These are phyloP conservation scores for Butorides virescens DNA, from an alignment of 2,113 vertebrate genomes.

Conservation along the genomic window DNA sequence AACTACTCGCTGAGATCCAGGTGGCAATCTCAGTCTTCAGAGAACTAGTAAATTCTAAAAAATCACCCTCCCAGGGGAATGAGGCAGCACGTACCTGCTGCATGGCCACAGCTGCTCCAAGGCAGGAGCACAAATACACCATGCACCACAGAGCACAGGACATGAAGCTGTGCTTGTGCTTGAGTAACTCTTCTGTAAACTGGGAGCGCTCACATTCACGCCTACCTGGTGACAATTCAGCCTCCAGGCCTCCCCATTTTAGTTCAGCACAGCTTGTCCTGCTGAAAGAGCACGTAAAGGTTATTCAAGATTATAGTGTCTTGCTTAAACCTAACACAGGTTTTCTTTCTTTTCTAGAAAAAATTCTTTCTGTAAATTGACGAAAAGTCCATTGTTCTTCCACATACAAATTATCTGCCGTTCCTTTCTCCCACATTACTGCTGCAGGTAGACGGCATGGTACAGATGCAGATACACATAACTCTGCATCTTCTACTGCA, in stretches of 20 bases:
- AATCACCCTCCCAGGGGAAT: accelerated
- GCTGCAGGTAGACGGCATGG: background rate
- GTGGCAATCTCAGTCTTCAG: background rate
- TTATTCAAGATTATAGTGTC: background rate
- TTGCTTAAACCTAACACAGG: background rate
- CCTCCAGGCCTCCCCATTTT: background rate
- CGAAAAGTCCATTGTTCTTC: background rate
- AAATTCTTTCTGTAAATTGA: background rate
- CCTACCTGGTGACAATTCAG: background rate
- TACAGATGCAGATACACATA: background rate
- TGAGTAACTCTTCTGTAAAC: background rate
- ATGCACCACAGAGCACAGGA: too few relatives aligned
- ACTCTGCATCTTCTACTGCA: background rate
- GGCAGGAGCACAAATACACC: background rate
- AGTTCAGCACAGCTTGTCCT: background rate
- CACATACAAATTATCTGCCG: background rate
- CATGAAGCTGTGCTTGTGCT: background rate
- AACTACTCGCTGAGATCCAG: background rate
- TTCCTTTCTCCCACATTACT: background rate
- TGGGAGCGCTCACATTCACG: accelerated
- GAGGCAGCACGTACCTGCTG: accelerated
- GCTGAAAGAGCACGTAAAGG: background rate
- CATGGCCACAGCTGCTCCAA: background rate
- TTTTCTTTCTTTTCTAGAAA: background rate
- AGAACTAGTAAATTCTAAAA: background rate